Evolutionary conservation across 2,888 invertebrate genomes (phyloP), one percentile per base, ranked within the genome.

Genomic region (Epinotia nisella): DNA sequence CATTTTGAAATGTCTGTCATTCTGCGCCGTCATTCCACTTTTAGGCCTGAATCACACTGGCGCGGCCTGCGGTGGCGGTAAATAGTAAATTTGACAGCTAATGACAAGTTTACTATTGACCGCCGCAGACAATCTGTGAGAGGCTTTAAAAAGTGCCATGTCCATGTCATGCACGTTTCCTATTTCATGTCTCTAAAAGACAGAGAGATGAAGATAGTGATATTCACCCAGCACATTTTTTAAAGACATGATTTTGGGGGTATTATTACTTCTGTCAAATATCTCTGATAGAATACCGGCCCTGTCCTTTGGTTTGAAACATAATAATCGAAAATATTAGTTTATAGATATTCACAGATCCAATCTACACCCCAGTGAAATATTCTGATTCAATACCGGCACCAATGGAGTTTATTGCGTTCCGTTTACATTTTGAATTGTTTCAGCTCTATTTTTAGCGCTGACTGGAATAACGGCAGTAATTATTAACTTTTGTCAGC

Each of bases 401-500:
- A 68, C 45, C 58, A 62, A 71, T 61, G 60, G 74, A 72, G 66
- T 74, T 71, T 75, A 74, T 74, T 74, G 71, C 74, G 62, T 75
- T 74, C 75, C 70, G 74, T 76, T 78, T 77, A 77, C 81, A 78
- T 80, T 81, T 78, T 76, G 79, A 58, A 73, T 58, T 78, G 76
- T 77, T 78, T 79, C 74, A 76, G 73, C 77, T 83, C 80, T 83
- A 83, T 85, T 84, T 83, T 83, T 81, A 55, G 49, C 69, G 72
- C 67, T 72, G 58, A 61, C 69, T 60, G 64, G 55, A 75, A 74
- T 77, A 75, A 80, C 82, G 79, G 77, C 80, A 78, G 77, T 80
- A 75, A 78, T 67, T 67, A 72, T 67, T 19, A 66, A 55, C 55
- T 67, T 72, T 67, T 29, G 61, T 41, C 41, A 55, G 15, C 21